Base-by-base conservation (phyloP, 2,113 vertebrate species). In the Myotis brandtii region DNA sequence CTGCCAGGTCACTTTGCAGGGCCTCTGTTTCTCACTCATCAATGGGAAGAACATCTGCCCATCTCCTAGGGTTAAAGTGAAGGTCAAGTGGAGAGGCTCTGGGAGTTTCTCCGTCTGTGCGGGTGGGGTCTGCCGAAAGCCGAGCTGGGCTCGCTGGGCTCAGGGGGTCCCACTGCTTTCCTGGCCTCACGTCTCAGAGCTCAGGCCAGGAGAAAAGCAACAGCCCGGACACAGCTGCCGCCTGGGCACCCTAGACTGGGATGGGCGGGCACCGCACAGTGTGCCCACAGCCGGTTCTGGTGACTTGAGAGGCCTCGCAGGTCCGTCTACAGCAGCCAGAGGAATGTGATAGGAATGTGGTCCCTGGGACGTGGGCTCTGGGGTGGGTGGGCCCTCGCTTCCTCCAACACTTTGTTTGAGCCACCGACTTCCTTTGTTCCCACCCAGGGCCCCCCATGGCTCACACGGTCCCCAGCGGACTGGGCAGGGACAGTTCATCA, bases 361-460 rank as follows among this genome's bases (percentile, higher is more conserved):
- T 23, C 4, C 0, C 3, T 8, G 48, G 32, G 16, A n/a, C 13
- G 18, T 30, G 11, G 32, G 10, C n/a, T 50, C 72, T 18, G 21
- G 18, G 2, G 23, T 16, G 30, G n/a, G 18, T 6, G 4, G 48
- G 9, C 11, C 18, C 25, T 20, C 4, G 3, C 34, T 48, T 59
- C 17, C 69, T n/a, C 18, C 8, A 30, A 9, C 14, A 10, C n/a
- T 50, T 2, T 2, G 5, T 43, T 17, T 20, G 76, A 59, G 21
- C 11, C 9, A 0, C 6, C 7, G 9, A 1, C 50, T 16, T 6
- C 16, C 40, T 48, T 66, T 0, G 0, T 25, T 30, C 13, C 16
- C 1, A 2, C 30, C n/a, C 6, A 5, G 9, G 8, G 2, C 3
- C 32, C 54, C 10, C 30, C 1, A 2, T 27, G 9, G 69, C 37